Percentiles rank a stretch among this genome's conserved stretches.
phyloP scores from a whole-genome alignment of 2,113 vertebrate genomes.

The Microtus oregoni region DNA sequence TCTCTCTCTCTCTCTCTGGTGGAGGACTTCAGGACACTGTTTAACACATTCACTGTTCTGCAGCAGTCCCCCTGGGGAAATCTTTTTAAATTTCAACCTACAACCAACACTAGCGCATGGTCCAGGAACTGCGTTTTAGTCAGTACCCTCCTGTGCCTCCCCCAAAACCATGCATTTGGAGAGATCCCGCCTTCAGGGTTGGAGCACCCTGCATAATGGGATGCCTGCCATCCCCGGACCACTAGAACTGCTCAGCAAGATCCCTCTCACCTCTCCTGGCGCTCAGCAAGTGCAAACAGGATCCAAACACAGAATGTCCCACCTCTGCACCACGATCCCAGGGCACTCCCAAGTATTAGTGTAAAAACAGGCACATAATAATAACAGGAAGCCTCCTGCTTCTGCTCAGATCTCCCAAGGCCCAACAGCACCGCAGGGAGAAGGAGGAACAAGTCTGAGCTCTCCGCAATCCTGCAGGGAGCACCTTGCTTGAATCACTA shows the following conservation, averaged over 20 bases:
- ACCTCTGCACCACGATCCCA: neutral
- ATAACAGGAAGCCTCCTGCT: neutral
- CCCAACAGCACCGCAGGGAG: fast-evolving
- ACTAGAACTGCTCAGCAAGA: neutral
- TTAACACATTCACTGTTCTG: neutral
- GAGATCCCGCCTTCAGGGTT: neutral
- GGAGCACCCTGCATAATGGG: neutral
- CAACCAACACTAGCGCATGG: neutral
- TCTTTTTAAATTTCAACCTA: neutral
- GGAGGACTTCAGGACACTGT: too few relatives aligned
- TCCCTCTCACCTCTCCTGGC: neutral
- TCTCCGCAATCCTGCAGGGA: neutral
- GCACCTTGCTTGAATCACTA: neutral
- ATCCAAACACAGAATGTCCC: neutral
- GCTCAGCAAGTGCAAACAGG: fast-evolving
- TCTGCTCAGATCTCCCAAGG: neutral
- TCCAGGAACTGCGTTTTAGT: too few relatives aligned
- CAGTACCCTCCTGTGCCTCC: neutral
- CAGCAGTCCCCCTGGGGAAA: neutral
- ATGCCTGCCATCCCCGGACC: too few relatives aligned
- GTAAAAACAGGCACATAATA: neutral
- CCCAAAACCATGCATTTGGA: neutral
- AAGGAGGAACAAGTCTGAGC: neutral
- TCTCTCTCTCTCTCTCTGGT: too few relatives aligned
- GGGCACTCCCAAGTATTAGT: neutral